phyloP scores from a whole-genome alignment of 2,113 vertebrate genomes.

The Gavialis gangeticus region DNA sequence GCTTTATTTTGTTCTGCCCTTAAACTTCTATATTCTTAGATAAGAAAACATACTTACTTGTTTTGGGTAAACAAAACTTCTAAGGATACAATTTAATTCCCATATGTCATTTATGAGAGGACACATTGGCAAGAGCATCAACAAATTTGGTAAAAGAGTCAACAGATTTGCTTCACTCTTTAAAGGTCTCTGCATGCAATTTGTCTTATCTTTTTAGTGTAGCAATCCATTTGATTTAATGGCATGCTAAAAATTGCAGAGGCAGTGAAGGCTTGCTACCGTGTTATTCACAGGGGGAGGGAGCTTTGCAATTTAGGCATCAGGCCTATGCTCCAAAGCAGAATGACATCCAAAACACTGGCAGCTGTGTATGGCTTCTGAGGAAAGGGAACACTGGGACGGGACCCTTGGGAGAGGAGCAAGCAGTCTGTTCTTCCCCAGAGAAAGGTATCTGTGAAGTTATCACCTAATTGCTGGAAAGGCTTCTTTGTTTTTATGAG shows the following conservation, averaged over 20 bases:
- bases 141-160: not conserved
- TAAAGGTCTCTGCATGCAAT: not conserved
- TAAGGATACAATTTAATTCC: not conserved
- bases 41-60: not conserved
- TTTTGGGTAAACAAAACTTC: not conserved
- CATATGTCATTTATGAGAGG: not conserved
- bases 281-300: not conserved
- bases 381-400: not conserved
- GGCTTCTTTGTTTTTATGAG: not conserved
- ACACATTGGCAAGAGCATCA: not conserved
- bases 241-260: not conserved
- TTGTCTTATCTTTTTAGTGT: not conserved
- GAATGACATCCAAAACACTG: rapidly evolving
- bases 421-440: not conserved
- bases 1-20: not conserved
- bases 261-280: not conserved
- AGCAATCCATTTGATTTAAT: not conserved
- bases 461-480: not conserved
- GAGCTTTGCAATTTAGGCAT: not conserved
- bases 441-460: not conserved
- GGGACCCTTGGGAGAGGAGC: not conserved
- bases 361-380: not conserved
- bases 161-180: not conserved
- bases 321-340: not conserved
- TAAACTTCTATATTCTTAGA: not conserved